These are phyloP conservation scores for Hemicentrotus pulcherrimus DNA, from an alignment of 35 echinoderm and acorn worm species.

Conservation along the genomic window DNA sequence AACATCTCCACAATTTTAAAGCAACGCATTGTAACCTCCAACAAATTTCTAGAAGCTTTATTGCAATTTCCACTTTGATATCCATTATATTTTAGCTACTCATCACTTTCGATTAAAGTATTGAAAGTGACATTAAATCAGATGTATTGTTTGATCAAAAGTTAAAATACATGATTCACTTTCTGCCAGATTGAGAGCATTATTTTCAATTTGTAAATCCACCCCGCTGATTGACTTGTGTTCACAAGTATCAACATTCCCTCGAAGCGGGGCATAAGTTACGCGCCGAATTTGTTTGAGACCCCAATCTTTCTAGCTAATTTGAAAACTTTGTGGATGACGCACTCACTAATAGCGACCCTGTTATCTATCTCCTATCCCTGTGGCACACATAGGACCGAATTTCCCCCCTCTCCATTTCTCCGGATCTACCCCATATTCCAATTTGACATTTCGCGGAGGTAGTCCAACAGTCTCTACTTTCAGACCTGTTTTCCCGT, in stretches of 20 bases:
- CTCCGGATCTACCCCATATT: neutral
- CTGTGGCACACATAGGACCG: neutral
- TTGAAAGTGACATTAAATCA: too few relatives aligned
- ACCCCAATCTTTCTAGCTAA: neutral
- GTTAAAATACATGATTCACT: neutral
- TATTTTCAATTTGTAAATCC: neutral
- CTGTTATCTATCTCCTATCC: neutral
- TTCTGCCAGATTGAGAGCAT: neutral
- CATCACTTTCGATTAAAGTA: too few relatives aligned
- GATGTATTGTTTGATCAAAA: too few relatives aligned
- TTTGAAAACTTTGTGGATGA: neutral
- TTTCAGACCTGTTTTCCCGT: neutral
- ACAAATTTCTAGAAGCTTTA: too few relatives aligned
- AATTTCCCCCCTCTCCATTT: slow-evolving; percentile 3
- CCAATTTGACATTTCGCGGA: neutral
- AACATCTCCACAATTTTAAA: too few relatives aligned
- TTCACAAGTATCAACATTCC: neutral
- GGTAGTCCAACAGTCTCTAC: neutral
- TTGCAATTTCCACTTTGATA: too few relatives aligned
- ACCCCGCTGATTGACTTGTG: neutral
- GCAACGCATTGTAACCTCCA: too few relatives aligned
- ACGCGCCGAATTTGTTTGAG: neutral
- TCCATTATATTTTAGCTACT: too few relatives aligned
- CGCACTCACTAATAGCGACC: neutral
- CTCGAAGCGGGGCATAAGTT: neutral